Evolutionary conservation across 2,888 invertebrate species (phyloP).

Genomic region (Drosophila austrosaltans): DNA sequence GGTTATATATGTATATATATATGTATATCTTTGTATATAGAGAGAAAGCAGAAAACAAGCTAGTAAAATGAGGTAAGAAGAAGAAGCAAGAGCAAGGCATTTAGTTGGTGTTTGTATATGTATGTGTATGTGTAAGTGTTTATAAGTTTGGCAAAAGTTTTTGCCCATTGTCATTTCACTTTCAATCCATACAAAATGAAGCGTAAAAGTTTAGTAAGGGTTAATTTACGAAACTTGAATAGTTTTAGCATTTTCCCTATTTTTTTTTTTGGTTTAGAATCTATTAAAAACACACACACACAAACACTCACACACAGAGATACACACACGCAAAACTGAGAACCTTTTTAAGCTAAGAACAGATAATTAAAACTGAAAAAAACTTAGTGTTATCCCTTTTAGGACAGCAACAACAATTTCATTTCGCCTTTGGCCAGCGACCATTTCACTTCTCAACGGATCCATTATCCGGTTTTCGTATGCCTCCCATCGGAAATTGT

Average conservation of each 20-base stretch:
- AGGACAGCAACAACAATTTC: slow-evolving; percentile 98
- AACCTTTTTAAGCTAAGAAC: slow-evolving; percentile 80
- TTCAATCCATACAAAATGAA: slow-evolving; percentile 21
- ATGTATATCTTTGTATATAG: background rate
- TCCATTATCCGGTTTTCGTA: slow-evolving; percentile 93
- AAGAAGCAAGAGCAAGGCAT: slow-evolving; percentile 14
- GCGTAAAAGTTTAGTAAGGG: slow-evolving; percentile 1
- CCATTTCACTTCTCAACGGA: slow-evolving; percentile 95
- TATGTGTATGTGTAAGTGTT: slow-evolving; percentile 21
- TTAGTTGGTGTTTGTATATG: slow-evolving; percentile 15
- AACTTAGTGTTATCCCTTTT: slow-evolving; percentile 93
- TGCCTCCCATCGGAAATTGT: slow-evolving; percentile 95
- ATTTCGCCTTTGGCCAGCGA: slow-evolving; percentile 94
- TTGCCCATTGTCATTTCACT: slow-evolving; percentile 45
- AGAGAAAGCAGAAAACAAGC: background rate
- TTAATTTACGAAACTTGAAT: slow-evolving; percentile 2
- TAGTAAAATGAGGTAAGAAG: too few relatives aligned
- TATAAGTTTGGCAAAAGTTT: slow-evolving; percentile 32
- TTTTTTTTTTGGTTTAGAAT: background rate
- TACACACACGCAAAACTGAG: slow-evolving; percentile 32
- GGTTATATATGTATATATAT: slow-evolving; percentile 25
- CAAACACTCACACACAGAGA: slow-evolving; percentile 25
- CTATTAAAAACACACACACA: background rate
- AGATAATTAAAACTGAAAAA: slow-evolving; percentile 84
- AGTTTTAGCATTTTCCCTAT: background rate